Evolutionary conservation across 1,140 invertebrate genomes (phyloP).

Genomic region (Hesperophylax magnus): DNA sequence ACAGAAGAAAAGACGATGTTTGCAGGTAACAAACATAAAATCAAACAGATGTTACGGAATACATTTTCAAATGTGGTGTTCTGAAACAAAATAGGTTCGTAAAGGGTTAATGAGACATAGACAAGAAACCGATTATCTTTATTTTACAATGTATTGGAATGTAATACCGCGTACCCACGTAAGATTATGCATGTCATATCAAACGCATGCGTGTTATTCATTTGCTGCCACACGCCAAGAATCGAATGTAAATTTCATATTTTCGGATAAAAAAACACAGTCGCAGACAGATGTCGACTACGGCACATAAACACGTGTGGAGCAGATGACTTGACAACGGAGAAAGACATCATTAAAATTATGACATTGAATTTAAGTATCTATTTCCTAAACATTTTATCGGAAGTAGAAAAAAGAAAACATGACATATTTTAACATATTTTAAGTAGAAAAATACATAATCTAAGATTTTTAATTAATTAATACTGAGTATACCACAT

Average conservation of each 20-base stretch:
- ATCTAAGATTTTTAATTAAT: no score
- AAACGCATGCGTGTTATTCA: background rate
- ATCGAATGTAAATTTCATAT: slow-evolving; percentile 28
- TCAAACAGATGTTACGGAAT: no score
- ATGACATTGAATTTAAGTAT: slow-evolving; percentile 22
- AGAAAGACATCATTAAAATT: slow-evolving; percentile 24
- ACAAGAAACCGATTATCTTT: no score
- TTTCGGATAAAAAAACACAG: slow-evolving; percentile 2
- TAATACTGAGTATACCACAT: no score
- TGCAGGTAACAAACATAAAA: no score
- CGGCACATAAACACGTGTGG: slow-evolving; percentile 7
- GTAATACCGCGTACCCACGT: background rate
- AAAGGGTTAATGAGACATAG: no score
- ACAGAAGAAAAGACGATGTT: no score
- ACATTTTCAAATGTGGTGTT: no score
- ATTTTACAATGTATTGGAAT: no score
- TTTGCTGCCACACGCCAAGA: slow-evolving; percentile 35
- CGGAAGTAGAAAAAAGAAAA: background rate
- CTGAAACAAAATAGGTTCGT: no score
- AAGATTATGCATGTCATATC: background rate
- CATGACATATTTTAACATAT: no score
- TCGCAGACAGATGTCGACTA: slow-evolving; percentile 20
- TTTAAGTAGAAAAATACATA: no score
- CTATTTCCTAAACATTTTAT: slow-evolving; percentile 7
- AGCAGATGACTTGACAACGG: background rate